Conservation (phyloP, 53 echinoderm and acorn worm genomes). For the Holothuria scabra region DNA sequence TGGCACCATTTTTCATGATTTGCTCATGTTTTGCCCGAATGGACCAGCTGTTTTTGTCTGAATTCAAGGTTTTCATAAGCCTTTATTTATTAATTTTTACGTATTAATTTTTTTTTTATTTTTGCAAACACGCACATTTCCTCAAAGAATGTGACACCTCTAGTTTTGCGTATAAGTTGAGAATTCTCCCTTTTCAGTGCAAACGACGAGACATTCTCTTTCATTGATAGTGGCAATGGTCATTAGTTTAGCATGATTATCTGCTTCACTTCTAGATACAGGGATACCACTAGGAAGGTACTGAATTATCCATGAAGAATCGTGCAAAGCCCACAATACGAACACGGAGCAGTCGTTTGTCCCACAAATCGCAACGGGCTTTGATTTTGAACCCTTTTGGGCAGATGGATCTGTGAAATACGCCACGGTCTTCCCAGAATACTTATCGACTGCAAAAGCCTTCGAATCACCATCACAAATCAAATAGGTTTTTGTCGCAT, state of each 20-base stretch:
- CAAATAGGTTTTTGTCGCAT: not conserved
- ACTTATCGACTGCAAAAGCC: constrained; percentile 31
- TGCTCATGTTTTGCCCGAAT: too few relatives aligned
- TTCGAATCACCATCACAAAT: constrained; percentile 15
- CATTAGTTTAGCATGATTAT: not conserved
- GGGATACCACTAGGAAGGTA: constrained; percentile 19
- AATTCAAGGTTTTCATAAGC: too few relatives aligned
- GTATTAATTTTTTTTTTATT: too few relatives aligned
- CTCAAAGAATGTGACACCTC: too few relatives aligned
- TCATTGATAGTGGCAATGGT: not conserved
- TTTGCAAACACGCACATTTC: too few relatives aligned
- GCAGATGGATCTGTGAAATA: not conserved
- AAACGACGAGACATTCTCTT: constrained; percentile 1
- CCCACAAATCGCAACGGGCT: constrained; percentile 22
- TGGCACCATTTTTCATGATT: too few relatives aligned
- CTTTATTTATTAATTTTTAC: too few relatives aligned
- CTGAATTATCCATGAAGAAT: not conserved
- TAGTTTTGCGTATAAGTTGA: not conserved
- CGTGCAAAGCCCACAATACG: constrained; percentile 12
- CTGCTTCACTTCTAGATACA: not conserved
- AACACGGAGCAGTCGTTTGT: constrained; percentile 9
- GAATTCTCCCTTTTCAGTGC: constrained; percentile 5
- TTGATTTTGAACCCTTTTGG: not conserved
- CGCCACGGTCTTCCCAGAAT: not conserved
- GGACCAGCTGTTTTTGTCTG: too few relatives aligned